These are phyloP conservation scores for Chionis minor DNA, from an alignment of 2,113 vertebrate genomes.

Conservation along the genomic window DNA sequence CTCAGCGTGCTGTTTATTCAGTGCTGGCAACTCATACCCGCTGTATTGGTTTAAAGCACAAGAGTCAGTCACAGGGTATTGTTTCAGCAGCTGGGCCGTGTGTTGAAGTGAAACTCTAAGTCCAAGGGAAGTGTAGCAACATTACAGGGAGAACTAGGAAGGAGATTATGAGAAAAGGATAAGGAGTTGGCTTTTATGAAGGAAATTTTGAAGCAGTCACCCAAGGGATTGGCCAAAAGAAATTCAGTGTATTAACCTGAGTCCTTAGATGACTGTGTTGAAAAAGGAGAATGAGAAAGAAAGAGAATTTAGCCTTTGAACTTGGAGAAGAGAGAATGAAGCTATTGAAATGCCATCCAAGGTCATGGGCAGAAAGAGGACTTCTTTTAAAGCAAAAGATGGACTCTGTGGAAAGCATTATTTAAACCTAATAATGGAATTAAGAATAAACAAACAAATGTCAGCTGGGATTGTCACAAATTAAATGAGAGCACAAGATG, in stretches of 20 bases:
- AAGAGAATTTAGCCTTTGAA: neutral
- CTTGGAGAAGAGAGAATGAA: neutral
- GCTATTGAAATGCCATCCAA: neutral
- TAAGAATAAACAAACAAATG: neutral
- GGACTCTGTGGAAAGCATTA: neutral
- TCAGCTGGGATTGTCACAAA: neutral
- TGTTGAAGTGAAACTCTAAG: neutral
- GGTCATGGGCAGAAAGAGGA: neutral
- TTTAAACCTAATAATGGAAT: neutral
- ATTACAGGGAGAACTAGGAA: constrained; percentile 25
- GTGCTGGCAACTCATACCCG: neutral
- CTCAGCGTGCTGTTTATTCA: neutral
- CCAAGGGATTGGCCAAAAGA: neutral
- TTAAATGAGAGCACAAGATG: neutral
- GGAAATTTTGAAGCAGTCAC: constrained; percentile 3
- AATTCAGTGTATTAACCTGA: neutral
- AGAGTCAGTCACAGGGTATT: neutral
- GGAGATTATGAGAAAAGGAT: constrained; percentile 29
- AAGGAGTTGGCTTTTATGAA: constrained; percentile 41
- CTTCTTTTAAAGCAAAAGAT: neutral
- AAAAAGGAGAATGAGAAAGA: neutral
- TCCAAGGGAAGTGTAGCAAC: constrained; percentile 30
- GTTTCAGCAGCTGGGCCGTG: constrained; percentile 13
- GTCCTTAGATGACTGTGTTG: neutral
- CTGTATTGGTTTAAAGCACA: constrained; percentile 15